Conservation (phyloP, 2,888 invertebrate species). For the Drosophila infuscata region DNA sequence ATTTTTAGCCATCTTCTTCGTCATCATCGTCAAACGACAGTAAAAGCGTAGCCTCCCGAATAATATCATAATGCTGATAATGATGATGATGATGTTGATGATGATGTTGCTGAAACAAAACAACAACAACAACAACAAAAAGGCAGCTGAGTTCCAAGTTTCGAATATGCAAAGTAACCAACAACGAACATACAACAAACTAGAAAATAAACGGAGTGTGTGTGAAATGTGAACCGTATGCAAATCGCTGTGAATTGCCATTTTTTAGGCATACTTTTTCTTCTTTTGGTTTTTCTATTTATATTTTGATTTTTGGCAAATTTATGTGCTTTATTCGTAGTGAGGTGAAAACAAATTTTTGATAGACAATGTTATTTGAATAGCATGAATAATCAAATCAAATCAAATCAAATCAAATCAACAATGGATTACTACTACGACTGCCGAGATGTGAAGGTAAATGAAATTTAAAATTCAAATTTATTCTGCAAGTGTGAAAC, state of each 20-base stretch:
- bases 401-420: constrained; percentile 34
- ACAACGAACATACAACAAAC: constrained; percentile 37
- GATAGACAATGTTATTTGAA: constrained; percentile 45
- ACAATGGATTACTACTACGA: constrained; percentile 73
- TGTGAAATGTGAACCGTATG: constrained; percentile 76
- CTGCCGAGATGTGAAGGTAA: constrained; percentile 68
- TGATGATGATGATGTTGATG: constrained; percentile 55
- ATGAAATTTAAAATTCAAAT: constrained; percentile 8
- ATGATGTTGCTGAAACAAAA: constrained; percentile 68
- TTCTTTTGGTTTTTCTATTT: constrained; percentile 45
- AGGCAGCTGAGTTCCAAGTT: constrained; percentile 42
- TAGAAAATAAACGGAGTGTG: constrained; percentile 69
- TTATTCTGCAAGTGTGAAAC: constrained; percentile 27
- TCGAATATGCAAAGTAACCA: constrained; percentile 76
- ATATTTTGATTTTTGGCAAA: constrained; percentile 54
- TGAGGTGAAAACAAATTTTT: constrained; percentile 63
- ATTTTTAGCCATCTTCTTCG: constrained; percentile 62
- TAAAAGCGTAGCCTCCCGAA: constrained; percentile 64
- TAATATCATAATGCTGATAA: constrained; percentile 22
- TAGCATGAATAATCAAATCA: constrained; percentile 32
- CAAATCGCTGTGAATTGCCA: constrained; percentile 59
- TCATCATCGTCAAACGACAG: constrained; percentile 69
- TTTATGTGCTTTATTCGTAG: constrained; percentile 28
- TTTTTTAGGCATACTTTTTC: constrained; percentile 17
- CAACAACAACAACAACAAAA: constrained; percentile 13